Percentiles rank a stretch among this genome's conserved stretches.
Evolutionary conservation across 2,113 vertebrate genomes (phyloP).

Genomic region (Aviceda subcristata): DNA sequence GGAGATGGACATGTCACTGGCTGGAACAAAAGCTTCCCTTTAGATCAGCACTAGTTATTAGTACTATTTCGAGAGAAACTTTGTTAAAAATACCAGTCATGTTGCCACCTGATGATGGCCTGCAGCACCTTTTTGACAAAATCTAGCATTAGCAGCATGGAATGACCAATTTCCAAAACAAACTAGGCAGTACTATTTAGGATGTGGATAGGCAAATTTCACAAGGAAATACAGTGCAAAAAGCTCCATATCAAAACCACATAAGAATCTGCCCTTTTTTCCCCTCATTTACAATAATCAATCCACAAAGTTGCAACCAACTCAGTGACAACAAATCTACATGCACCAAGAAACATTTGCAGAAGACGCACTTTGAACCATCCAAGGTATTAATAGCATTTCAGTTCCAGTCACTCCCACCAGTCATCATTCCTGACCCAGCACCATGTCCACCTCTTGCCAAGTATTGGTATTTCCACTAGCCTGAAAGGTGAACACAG

Average conservation of each 20-base stretch:
- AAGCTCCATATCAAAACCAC: background rate
- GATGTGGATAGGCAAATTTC: background rate
- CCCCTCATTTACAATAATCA: background rate
- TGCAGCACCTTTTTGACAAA: background rate
- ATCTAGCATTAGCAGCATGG: background rate
- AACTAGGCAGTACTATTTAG: background rate
- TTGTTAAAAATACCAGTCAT: background rate
- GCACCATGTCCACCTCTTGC: background rate
- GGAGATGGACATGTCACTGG: background rate
- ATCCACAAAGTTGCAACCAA: background rate
- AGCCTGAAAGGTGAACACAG: background rate
- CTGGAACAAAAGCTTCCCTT: background rate
- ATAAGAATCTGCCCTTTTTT: background rate
- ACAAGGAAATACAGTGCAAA: background rate
- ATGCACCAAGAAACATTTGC: background rate
- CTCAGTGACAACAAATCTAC: background rate
- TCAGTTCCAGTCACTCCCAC: background rate
- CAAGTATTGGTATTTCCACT: background rate
- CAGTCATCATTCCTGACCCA: background rate
- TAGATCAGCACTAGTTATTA: background rate
- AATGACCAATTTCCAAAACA: background rate
- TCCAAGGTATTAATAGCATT: background rate
- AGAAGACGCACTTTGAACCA: background rate
- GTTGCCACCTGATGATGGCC: background rate
- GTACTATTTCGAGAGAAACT: background rate